Evolutionary conservation across 2,888 invertebrate genomes (phyloP), one percentile per base, ranked within the genome.

Genomic region (Kuschelorhynchus macadamiae): DNA sequence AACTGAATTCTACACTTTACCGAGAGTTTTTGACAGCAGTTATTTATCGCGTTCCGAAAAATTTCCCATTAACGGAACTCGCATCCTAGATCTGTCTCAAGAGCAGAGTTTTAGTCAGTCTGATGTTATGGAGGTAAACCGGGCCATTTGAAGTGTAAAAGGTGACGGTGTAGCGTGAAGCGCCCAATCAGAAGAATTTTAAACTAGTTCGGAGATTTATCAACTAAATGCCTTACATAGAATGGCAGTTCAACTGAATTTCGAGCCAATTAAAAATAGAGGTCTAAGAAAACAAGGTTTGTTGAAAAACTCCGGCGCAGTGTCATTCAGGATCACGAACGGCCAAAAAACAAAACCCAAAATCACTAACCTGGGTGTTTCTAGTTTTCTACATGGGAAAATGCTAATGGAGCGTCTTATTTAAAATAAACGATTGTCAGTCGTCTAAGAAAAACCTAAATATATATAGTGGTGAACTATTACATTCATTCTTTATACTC

Each of bases 351-450:
- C 42, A 14, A 55, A 25, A 42, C 36, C 39, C n/a, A 14, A 11
- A 39, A 53, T 53, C 2, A 52, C 36, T 2, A 18, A 16, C 17
- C 46, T 11, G 8, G 36, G 33, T 44, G 47, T 57, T 20, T 42
- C 44, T 16, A 20, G 12, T 57, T 47, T 47, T 2, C 20, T 57
- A 9, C 18, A 20, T n/a, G 53, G 16, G 39, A 56, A 39, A 49
- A 39, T 32, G 7, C 33, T 33, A 17, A 47, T 18, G 14, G 64
- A 64, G 25, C 41, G 64, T 5, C 56, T 64, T 36, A 56, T 64
- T 5, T 64, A 56, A 56, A 39, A 5, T 16, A 46, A 33, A 25
- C 9, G 49, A 30, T 21, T 11, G 14, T 2, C 30, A 55, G 14
- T 39, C n/a, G n/a, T 5, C n/a, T 12, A 9, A 39, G 39, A 30